Conservation (phyloP, 2,113 vertebrate genomes). For the Epinephelus fuscoguttatus region DNA sequence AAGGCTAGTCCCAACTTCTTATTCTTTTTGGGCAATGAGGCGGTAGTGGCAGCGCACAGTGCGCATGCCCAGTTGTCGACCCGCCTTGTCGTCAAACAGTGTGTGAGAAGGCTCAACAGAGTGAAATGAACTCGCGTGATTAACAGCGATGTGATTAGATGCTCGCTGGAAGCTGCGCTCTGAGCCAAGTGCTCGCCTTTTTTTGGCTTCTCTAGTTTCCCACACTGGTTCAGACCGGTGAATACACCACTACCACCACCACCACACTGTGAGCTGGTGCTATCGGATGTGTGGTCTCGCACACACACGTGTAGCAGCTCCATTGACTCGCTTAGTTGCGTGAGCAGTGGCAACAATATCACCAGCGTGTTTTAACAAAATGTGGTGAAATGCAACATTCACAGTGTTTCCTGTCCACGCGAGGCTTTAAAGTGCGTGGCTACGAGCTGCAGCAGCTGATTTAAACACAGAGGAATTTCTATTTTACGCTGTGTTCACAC, state of each 20-base stretch:
- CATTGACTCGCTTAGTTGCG: conserved; percentile 46
- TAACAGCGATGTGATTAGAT: conserved; percentile 38
- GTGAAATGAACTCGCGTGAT: conserved; percentile 65
- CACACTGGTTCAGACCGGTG: background rate
- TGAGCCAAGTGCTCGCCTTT: background rate
- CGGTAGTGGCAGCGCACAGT: background rate
- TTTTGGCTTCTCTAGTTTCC: background rate
- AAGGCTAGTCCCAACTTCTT: background rate
- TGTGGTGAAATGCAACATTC: background rate
- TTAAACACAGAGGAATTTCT: conserved; percentile 8
- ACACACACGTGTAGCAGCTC: conserved; percentile 69
- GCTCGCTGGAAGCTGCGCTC: background rate
- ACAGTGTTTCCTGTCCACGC: background rate
- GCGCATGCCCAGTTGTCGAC: conserved; percentile 68
- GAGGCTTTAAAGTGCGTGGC: background rate
- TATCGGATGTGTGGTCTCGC: conserved; percentile 40
- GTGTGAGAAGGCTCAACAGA: conserved; percentile 39
- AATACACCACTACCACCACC: background rate
- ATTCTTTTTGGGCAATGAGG: conserved; percentile 37
- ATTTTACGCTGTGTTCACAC: conserved; percentile 33
- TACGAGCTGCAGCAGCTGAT: conserved; percentile 3
- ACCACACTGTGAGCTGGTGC: background rate
- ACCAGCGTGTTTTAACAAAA: background rate
- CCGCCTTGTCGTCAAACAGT: conserved; percentile 40
- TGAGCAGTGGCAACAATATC: background rate